Evolutionary conservation across 2,113 vertebrate genomes (phyloP).

Genomic region (Chaetorhynchus papuensis): DNA sequence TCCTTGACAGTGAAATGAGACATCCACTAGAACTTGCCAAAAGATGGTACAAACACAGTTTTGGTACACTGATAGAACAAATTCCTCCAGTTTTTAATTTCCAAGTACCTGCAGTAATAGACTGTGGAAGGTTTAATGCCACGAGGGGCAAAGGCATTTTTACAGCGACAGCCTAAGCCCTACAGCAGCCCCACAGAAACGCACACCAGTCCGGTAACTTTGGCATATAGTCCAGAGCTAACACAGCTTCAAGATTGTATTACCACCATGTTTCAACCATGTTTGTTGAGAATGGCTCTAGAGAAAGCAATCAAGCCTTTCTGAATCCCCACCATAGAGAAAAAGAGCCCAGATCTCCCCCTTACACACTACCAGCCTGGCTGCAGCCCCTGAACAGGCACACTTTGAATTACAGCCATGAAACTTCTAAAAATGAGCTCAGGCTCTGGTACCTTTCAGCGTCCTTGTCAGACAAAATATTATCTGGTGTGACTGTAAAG

Average conservation of each 20-base stretch:
- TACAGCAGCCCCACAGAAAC: background rate
- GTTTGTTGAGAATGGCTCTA: background rate
- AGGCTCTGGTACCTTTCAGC: background rate
- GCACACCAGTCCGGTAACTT: background rate
- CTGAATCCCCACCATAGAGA: background rate
- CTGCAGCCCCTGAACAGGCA: background rate
- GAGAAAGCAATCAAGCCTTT: background rate
- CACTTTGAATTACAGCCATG: rapidly evolving
- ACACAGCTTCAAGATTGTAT: background rate
- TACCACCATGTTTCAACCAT: background rate
- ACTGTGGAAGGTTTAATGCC: background rate
- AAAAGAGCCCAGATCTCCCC: background rate
- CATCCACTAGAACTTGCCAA: background rate
- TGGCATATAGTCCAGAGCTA: background rate
- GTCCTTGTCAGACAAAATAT: background rate
- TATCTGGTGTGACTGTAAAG: background rate
- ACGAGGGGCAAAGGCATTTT: background rate
- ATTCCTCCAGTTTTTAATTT: background rate
- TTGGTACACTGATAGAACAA: background rate
- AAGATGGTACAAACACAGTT: background rate
- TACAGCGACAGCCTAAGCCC: rapidly evolving
- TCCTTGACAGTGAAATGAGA: background rate
- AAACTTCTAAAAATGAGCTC: background rate
- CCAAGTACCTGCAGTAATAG: background rate
- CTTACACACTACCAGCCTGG: background rate